A percentile compares a stretch with the other conserved stretches of the same genome.
Conservation (phyloP, 1,140 invertebrate genomes). For the Pogonognathellus flavescens region DNA sequence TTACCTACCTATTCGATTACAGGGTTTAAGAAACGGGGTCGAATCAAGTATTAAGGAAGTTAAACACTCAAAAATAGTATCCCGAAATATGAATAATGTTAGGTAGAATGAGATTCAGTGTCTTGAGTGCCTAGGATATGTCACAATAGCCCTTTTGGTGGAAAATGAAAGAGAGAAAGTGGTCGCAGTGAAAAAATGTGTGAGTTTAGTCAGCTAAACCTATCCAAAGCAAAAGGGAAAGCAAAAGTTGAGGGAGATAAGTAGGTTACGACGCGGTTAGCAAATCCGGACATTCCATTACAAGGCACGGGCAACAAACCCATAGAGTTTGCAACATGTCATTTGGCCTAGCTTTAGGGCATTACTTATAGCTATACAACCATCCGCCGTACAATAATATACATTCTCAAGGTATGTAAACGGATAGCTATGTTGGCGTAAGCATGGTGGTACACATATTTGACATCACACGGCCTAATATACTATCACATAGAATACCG, state of each 20-base stretch:
- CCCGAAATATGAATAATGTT: conserved; percentile 29
- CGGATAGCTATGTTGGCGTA: too few relatives aligned
- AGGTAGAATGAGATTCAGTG: neutral
- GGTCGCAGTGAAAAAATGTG: conserved; percentile 3
- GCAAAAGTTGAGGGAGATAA: neutral
- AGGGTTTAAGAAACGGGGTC: too few relatives aligned
- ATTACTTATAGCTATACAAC: too few relatives aligned
- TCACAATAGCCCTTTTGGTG: neutral
- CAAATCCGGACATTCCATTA: conserved; percentile 19
- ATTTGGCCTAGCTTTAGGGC: too few relatives aligned
- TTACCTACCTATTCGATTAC: too few relatives aligned
- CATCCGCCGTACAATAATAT: too few relatives aligned
- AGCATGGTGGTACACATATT: too few relatives aligned
- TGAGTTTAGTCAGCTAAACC: neutral
- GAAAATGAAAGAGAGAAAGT: neutral
- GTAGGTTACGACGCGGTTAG: neutral
- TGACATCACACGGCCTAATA: too few relatives aligned
- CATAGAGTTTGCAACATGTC: neutral
- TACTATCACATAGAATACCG: too few relatives aligned
- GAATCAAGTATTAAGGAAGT: neutral
- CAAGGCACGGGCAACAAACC: conserved; percentile 37
- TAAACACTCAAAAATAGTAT: conserved; percentile 16
- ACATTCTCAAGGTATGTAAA: too few relatives aligned
- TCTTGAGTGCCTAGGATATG: neutral
- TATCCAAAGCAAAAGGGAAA: neutral